These are phyloP conservation scores for Scaptodrosophila latifasciaeformis DNA, from an alignment of 2,888 invertebrate species.

Conservation along the genomic window DNA sequence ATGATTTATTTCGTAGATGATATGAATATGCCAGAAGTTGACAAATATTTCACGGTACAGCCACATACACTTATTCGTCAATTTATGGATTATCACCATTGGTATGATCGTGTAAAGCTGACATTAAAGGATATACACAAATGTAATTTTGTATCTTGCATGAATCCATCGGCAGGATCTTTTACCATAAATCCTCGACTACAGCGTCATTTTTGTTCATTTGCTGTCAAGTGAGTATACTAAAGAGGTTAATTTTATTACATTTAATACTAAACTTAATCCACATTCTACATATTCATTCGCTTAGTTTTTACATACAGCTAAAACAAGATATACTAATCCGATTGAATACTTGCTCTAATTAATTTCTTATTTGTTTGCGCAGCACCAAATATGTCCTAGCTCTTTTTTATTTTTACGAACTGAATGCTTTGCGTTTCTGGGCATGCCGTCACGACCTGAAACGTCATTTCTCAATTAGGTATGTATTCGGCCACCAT, in stretches of 20 bases:
- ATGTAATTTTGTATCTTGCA: conserved; percentile 94
- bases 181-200: conserved; percentile 94
- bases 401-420: no score
- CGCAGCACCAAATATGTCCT: no score
- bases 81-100: conserved; percentile 94
- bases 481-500: no score
- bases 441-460: no score
- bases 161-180: conserved; percentile 97
- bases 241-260: conserved; percentile 7
- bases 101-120: conserved; percentile 94
- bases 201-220: conserved; percentile 90
- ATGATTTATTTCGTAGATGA: conserved; percentile 97
- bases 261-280: neutral
- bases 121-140: conserved; percentile 92
- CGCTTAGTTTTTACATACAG: no score
- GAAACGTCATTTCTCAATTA: no score
- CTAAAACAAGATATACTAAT: no score
- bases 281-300: no score
- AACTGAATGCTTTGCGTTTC: no score
- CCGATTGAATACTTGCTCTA: no score
- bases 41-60: conserved; percentile 94
- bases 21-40: conserved; percentile 98
- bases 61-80: conserved; percentile 95
- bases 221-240: conserved; percentile 82
- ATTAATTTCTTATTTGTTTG: no score